phyloP scores from a whole-genome alignment of 2,888 invertebrate genomes.

The Philaethria dido region DNA sequence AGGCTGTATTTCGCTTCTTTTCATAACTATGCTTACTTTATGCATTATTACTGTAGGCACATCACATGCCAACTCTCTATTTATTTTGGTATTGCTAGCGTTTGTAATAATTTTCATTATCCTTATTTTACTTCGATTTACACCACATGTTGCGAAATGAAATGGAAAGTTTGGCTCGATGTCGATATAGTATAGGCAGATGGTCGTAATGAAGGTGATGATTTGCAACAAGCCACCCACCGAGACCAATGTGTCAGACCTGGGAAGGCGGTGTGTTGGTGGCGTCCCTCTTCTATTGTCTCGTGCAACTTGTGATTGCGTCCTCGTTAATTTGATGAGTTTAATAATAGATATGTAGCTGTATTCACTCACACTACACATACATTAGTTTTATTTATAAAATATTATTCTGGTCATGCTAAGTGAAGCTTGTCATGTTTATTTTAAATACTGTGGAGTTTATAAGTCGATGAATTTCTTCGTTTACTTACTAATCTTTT shows the following conservation, averaged over 20 bases:
- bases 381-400: neutral
- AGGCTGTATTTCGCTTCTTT: slow-evolving; percentile 63
- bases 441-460: neutral
- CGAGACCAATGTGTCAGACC: slow-evolving; percentile 49
- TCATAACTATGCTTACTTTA: slow-evolving; percentile 55
- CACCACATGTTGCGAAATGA: slow-evolving; percentile 68
- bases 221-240: slow-evolving; percentile 78
- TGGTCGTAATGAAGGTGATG: slow-evolving; percentile 64
- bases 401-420: neutral
- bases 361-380: slow-evolving; percentile 6
- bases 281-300: slow-evolving; percentile 68
- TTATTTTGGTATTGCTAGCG: slow-evolving; percentile 73
- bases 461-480: neutral
- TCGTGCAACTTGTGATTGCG: slow-evolving; percentile 46
- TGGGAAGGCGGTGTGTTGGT: slow-evolving; percentile 69
- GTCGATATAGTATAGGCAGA: slow-evolving; percentile 60
- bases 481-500: neutral
- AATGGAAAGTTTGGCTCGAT: slow-evolving; percentile 73
- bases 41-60: slow-evolving; percentile 49
- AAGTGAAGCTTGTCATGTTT: neutral
- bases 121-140: slow-evolving; percentile 68
- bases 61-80: slow-evolving; percentile 71
- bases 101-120: slow-evolving; percentile 71
- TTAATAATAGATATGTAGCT: slow-evolving; percentile 24
- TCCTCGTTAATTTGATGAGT: slow-evolving; percentile 39